These are phyloP conservation scores for Sitta europaea DNA, from an alignment of 2,113 vertebrate genomes.

Conservation along the genomic window DNA sequence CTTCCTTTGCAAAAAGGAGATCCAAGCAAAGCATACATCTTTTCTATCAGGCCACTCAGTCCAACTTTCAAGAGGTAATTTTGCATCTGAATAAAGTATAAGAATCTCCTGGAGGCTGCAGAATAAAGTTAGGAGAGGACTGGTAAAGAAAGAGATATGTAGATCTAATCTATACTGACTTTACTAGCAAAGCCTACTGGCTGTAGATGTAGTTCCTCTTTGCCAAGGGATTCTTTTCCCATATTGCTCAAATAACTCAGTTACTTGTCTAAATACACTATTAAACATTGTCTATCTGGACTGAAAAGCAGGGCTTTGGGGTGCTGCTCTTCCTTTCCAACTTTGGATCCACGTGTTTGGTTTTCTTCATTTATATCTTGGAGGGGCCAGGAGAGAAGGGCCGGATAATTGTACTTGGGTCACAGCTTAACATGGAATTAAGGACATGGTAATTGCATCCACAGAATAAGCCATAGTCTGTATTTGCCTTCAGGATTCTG, in stretches of 20 bases:
- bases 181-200: neutral
- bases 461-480: neutral
- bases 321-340: neutral
- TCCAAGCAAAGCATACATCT: neutral
- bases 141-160: neutral
- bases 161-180: neutral
- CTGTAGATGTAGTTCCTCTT: neutral
- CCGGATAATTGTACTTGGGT: neutral
- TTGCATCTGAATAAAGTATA: neutral
- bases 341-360: neutral
- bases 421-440: neutral
- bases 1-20: neutral
- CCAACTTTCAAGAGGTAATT: neutral
- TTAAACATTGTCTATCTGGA: neutral
- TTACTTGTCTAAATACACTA: neutral
- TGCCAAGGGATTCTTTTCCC: neutral
- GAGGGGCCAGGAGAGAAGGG: neutral
- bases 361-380: neutral
- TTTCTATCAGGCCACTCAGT: neutral
- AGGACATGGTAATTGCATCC: neutral
- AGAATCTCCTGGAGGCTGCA: neutral
- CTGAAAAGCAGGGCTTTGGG: neutral
- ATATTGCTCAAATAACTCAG: neutral
- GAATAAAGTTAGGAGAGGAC: neutral
- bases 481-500: neutral